Evolutionary conservation across 2,888 invertebrate species (phyloP).

Genomic region (Ectemnius continuus): DNA sequence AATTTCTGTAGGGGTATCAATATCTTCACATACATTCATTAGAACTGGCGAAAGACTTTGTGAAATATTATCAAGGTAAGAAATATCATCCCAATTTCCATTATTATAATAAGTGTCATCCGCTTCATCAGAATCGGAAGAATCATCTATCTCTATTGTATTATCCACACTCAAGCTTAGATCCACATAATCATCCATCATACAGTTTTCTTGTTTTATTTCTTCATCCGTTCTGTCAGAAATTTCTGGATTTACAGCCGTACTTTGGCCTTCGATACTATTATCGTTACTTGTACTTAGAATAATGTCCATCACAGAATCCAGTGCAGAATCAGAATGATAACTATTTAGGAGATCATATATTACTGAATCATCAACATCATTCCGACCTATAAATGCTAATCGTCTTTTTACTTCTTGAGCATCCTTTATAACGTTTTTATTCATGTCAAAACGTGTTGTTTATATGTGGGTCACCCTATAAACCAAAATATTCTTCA

Average conservation of each 20-base stretch:
- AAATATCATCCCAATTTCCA: slow-evolving; percentile 14
- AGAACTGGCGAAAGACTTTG: slow-evolving; percentile 4
- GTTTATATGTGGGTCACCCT: not conserved
- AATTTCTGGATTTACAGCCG: not conserved
- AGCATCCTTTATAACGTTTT: slow-evolving; percentile 39
- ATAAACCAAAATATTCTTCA: slow-evolving; percentile 1
- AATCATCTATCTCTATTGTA: slow-evolving; percentile 8
- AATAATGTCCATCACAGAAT: slow-evolving; percentile 38
- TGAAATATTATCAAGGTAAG: slow-evolving; percentile 4
- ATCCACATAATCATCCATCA: not conserved
- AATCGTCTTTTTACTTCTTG: slow-evolving; percentile 36
- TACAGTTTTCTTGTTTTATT: not conserved
- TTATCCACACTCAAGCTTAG: not conserved
- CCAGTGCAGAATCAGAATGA: slow-evolving; percentile 19
- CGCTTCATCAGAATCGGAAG: slow-evolving; percentile 42
- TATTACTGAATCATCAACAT: slow-evolving; percentile 42
- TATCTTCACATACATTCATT: slow-evolving; percentile 9
- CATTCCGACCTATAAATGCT: slow-evolving; percentile 25
- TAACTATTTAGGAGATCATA: slow-evolving; percentile 48
- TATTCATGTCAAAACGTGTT: slow-evolving; percentile 26
- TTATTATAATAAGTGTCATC: slow-evolving; percentile 5
- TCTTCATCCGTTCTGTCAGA: not conserved
- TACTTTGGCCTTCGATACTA: not conserved
- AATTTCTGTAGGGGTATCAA: not conserved
- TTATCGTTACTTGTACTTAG: not conserved